Evolutionary conservation across 1,140 invertebrate species (phyloP).

Genomic region (Ceratitis capitata): DNA sequence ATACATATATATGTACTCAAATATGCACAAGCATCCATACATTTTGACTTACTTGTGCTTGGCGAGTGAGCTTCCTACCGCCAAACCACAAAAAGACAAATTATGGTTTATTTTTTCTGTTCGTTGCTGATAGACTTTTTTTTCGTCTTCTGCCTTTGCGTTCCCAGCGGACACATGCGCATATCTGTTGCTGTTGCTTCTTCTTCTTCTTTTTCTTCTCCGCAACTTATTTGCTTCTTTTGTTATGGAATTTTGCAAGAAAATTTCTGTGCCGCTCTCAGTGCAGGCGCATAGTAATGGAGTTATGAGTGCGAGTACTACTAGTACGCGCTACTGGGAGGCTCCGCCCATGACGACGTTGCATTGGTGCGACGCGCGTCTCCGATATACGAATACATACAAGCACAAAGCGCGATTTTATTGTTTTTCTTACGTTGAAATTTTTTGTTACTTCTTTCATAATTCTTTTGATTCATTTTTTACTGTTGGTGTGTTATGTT

Average conservation of each 20-base stretch:
- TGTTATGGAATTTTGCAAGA: background rate
- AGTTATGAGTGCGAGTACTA: background rate
- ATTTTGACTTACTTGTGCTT: too few species aligned
- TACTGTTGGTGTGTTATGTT: background rate
- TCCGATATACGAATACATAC: background rate
- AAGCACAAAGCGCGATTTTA: background rate
- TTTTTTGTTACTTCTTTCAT: background rate
- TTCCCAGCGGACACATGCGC: background rate
- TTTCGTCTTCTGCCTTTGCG: background rate
- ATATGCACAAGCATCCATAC: too few species aligned
- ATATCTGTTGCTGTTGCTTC: background rate
- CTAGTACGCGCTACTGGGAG: background rate
- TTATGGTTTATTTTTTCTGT: background rate
- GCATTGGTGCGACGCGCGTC: conserved; percentile 7
- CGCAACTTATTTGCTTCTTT: background rate
- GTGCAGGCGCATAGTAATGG: conserved; percentile 32
- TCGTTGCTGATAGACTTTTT: background rate
- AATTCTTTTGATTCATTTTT: background rate
- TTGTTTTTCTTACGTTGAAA: background rate
- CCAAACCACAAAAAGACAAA: background rate
- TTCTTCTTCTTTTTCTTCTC: background rate
- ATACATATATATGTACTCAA: too few species aligned
- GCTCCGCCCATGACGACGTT: conserved; percentile 22
- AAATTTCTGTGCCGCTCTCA: background rate
- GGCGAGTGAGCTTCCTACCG: background rate